phyloP scores from a whole-genome alignment of 2,797 vertebrate species.

The Urocyon cinereoargenteus region DNA sequence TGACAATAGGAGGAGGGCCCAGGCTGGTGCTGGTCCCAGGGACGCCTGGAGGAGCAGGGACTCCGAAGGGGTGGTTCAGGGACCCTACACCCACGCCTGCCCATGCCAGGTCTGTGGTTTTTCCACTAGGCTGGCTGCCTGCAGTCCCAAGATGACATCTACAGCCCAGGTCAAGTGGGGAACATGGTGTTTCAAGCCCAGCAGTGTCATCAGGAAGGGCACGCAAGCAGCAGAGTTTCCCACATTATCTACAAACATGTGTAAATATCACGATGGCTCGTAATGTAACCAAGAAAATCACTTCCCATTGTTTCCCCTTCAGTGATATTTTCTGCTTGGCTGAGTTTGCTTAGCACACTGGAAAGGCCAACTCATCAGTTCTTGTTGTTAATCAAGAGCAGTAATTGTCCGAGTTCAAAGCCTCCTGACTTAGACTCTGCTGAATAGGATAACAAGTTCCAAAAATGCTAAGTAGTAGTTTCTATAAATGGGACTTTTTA shows the following conservation, averaged over 20 bases:
- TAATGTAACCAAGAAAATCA: slow-evolving; percentile 87
- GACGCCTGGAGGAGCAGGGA: neutral
- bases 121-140: neutral
- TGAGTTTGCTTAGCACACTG: slow-evolving; percentile 85
- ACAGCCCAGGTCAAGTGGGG: slow-evolving; percentile 40
- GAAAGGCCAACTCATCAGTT: slow-evolving; percentile 90
- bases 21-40: neutral
- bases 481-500: slow-evolving; percentile 73
- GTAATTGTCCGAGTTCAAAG: slow-evolving; percentile 87
- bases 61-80: neutral
- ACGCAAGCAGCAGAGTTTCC: slow-evolving; percentile 41
- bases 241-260: slow-evolving; percentile 71
- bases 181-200: neutral
- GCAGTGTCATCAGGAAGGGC: slow-evolving; percentile 35
- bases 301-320: slow-evolving; percentile 89
- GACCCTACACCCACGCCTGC: rapidly evolving
- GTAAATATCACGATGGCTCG: slow-evolving; percentile 81
- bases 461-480: slow-evolving; percentile 84
- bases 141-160: neutral
- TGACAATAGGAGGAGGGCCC: rapidly evolving
- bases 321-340: slow-evolving; percentile 90
- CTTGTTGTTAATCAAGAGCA: slow-evolving; percentile 89
- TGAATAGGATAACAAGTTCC: slow-evolving; percentile 87
- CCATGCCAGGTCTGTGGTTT: neutral
- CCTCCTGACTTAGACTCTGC: slow-evolving; percentile 84